Base-by-base conservation (phyloP, 2,888 invertebrate genomes). In the Prostheceraeus crozeri region DNA sequence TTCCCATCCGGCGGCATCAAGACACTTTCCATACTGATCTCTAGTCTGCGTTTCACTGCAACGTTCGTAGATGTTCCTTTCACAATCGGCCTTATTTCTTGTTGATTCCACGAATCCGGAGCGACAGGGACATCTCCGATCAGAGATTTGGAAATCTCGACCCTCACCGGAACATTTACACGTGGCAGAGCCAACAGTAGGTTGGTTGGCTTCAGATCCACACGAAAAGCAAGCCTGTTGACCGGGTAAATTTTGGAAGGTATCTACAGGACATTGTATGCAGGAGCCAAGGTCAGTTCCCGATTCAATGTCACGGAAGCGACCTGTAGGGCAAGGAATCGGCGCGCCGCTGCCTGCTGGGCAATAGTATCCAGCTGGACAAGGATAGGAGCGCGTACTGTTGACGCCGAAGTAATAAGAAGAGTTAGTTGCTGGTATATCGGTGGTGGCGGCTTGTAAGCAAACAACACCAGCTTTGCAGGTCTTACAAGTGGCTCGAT, bases 381-480 rank as follows among this genome's bases (percentile, higher is more conserved):
- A 73, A 0, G 68, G 66, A 60, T 71, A 74, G 4, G 72, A 69
- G 31, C 69, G 67, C 4, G 73, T 74, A 16, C 65, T 65, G 51
- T 68, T 68, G 28, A 64, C 66, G 11, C 72, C 72, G 59, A 68
- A 68, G 1, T 59, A 58, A 16, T 63, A 62, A 36, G 68, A 69
- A 52, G 58, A 63, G 60, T 74, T 73, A 31, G 65, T 62, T 1
- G 70, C 66, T 1, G 73, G 73, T 8, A 65, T 54, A 58, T 74
- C 74, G 1, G 71, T 69, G 1, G 69, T 71, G 1, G 74, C 70
- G 25, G 58, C 59, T 8, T 63, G 66, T 36, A 68, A 63, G 61
- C 74, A 74, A 36, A 74, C 73, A 35, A 73, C 71, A 16, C 73
- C 73, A 3, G 73, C 70, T n/a, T 70, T 65, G 63, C 74, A 74